A percentile compares a stretch with the other conserved stretches of the same genome.
Conservation (phyloP, 2,113 vertebrate genomes). For the Ptilorrhoa leucosticta region DNA sequence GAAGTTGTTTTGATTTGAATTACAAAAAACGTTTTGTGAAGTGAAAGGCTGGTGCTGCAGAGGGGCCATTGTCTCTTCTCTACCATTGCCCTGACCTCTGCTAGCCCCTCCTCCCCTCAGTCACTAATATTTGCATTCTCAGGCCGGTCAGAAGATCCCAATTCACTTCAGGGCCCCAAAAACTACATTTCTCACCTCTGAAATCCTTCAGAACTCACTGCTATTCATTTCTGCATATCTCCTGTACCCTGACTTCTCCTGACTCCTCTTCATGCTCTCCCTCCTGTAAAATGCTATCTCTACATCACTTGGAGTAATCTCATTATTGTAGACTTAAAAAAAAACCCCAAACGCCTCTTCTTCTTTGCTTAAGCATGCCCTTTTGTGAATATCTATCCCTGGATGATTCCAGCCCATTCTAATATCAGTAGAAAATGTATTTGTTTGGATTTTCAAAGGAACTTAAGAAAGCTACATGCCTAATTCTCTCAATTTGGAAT, state of each 20-base stretch:
- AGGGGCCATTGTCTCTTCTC: not conserved
- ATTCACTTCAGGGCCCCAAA: not conserved
- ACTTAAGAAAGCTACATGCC: not conserved
- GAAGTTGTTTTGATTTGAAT: constrained; percentile 23
- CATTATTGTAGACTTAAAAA: not conserved
- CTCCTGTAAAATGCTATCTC: not conserved
- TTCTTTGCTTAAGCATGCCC: not conserved
- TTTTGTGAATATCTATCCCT: not conserved
- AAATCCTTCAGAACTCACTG: not conserved
- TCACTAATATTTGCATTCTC: not conserved
- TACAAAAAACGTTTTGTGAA: constrained; percentile 2
- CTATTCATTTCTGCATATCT: not conserved
- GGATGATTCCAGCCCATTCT: not conserved
- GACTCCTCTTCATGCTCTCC: not conserved
- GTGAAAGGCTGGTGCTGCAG: constrained; percentile 14
- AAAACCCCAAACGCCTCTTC: not conserved
- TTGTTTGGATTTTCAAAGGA: not conserved
- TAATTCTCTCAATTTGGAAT: not conserved
- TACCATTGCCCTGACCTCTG: not conserved
- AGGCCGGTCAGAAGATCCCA: not conserved
- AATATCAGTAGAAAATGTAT: not conserved
- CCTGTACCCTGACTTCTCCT: not conserved
- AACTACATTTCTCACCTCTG: not conserved
- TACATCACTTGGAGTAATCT: not conserved
- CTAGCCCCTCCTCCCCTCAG: not conserved